These are phyloP conservation scores for Python bivittatus DNA, from an alignment of 2,113 vertebrate species.

Conservation along the genomic window DNA sequence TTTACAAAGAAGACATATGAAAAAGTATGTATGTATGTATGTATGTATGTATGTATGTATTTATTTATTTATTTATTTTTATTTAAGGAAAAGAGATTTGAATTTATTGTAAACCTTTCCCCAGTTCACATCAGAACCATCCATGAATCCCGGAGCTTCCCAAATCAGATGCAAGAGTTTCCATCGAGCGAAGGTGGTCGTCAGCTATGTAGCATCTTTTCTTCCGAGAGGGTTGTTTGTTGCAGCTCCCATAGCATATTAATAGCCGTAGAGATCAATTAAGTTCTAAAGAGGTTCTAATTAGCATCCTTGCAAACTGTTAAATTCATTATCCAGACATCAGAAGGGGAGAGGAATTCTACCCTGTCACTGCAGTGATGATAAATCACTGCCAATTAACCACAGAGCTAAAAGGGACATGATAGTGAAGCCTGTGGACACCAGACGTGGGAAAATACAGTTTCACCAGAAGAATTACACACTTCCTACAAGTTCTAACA, in stretches of 20 bases:
- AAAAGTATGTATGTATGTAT: no score
- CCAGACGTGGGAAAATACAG: constrained; percentile 29
- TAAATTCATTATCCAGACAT: constrained; percentile 29
- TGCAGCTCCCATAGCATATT: background rate
- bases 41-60: no score
- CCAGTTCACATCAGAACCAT: background rate
- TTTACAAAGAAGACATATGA: background rate
- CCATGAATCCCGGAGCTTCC: background rate
- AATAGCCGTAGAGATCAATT: background rate
- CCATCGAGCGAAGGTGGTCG: background rate
- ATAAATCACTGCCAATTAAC: constrained; percentile 43
- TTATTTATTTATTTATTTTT: background rate
- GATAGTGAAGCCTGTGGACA: constrained; percentile 1
- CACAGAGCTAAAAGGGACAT: constrained; percentile 39
- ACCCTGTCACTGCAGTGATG: constrained; percentile 42
- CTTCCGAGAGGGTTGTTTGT: background rate
- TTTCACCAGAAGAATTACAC: background rate
- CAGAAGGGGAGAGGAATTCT: constrained; percentile 33
- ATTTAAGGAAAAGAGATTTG: background rate
- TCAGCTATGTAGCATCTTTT: background rate
- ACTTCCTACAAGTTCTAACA: background rate
- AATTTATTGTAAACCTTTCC: background rate
- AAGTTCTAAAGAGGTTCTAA: constrained; percentile 40
- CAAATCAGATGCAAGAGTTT: background rate
- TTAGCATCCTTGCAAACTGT: constrained; percentile 30